Conservation (phyloP, 2,888 invertebrate species). For the Drosophila paucipuncta region DNA sequence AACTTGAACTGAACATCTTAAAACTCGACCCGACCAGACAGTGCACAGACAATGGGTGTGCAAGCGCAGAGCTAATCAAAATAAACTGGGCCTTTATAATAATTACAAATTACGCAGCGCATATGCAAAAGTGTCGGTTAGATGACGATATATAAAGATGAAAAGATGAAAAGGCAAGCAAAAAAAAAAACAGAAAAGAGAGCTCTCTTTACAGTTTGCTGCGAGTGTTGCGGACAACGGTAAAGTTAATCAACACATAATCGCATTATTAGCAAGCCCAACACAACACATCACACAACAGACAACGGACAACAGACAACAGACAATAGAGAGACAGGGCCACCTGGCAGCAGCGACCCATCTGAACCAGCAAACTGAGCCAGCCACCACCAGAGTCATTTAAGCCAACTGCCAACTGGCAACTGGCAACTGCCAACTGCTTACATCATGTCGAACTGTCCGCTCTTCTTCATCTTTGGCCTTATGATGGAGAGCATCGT, state of each 20-base stretch:
- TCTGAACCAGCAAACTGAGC: constrained; percentile 7
- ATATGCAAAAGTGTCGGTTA: constrained; percentile 21
- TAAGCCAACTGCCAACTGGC: background rate
- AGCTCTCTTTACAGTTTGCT: constrained; percentile 45
- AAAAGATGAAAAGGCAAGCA: background rate
- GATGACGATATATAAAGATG: background rate
- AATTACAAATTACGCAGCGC: constrained; percentile 35
- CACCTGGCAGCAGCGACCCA: constrained; percentile 17
- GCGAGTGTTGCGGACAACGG: constrained; percentile 46
- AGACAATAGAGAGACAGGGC: constrained; percentile 23
- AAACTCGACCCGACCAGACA: background rate
- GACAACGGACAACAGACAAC: background rate
- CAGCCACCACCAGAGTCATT: background rate
- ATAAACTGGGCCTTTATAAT: constrained; percentile 6
- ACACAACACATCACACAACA: constrained; percentile 20
- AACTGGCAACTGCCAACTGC: background rate
- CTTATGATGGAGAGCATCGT: constrained; percentile 4
- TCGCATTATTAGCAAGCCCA: constrained; percentile 68
- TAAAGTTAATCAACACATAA: constrained; percentile 71
- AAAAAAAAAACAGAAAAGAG: constrained; percentile 4
- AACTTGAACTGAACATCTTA: background rate
- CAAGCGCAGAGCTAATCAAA: constrained; percentile 1
- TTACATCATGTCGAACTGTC: constrained; percentile 17
- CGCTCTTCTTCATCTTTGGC: constrained; percentile 1
- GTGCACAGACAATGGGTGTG: background rate